Percentiles rank a stretch among this genome's conserved stretches.
These are phyloP conservation scores for Drosophila eugracilis DNA, from an alignment of 1,140 invertebrate species.

Conservation along the genomic window DNA sequence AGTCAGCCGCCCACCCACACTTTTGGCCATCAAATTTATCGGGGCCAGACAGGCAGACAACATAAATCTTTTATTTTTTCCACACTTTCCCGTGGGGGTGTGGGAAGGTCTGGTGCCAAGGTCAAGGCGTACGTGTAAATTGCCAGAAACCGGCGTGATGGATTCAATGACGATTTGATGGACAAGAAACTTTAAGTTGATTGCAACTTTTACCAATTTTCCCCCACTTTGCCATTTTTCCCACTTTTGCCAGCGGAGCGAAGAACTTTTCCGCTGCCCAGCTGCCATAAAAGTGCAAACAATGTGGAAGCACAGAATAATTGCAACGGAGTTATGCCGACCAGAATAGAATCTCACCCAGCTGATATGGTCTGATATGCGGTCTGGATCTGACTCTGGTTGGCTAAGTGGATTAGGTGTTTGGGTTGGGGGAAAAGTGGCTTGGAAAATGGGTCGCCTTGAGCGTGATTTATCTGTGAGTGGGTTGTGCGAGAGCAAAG, in stretches of 20 bases:
- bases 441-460: conserved; percentile 42
- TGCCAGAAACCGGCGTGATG: conserved; percentile 50
- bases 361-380: conserved; percentile 35
- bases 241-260: conserved; percentile 20
- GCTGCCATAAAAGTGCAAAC: conserved; percentile 72
- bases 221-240: conserved; percentile 16
- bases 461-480: conserved; percentile 37
- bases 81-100: conserved; percentile 17
- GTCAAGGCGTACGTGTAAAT: conserved; percentile 76
- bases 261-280: conserved; percentile 22
- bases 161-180: conserved; percentile 44
- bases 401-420: conserved; percentile 41
- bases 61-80: conserved; percentile 66
- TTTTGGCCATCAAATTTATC: conserved; percentile 68
- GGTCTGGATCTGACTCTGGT: conserved; percentile 24
- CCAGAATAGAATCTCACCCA: conserved; percentile 34
- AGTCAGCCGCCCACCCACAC: conserved; percentile 27
- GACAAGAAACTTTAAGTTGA: conserved; percentile 34
- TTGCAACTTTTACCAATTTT: conserved; percentile 60
- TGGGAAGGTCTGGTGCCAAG: conserved; percentile 50
- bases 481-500: conserved; percentile 7
- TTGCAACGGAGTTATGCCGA: conserved; percentile 67
- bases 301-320: conserved; percentile 48
- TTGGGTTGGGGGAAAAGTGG: conserved; percentile 14
- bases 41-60: conserved; percentile 64